phyloP scores from a whole-genome alignment of 2,888 invertebrate genomes.

The Lysandra bellargus region DNA sequence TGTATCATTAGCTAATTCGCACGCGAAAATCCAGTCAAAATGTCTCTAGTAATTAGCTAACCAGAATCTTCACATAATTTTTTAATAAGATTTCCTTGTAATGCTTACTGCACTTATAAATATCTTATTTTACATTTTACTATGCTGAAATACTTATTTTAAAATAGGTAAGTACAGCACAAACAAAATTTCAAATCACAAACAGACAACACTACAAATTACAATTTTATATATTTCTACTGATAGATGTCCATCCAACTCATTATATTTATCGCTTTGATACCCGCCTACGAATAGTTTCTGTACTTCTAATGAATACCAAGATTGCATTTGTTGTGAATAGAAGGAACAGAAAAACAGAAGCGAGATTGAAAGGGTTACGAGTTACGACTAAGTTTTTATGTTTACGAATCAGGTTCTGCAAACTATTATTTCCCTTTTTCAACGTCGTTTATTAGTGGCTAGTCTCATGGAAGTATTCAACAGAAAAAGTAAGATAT shows the following conservation, averaged over 20 bases:
- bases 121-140: no score
- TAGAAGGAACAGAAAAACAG: neutral
- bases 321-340: slow-evolving; percentile 8
- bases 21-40: no score
- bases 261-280: slow-evolving; percentile 10
- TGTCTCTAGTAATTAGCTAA: no score
- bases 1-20: no score
- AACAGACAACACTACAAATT: neutral
- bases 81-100: no score
- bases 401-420: slow-evolving; percentile 1
- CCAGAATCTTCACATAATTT: no score
- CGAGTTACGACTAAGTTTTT: neutral
- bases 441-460: neutral
- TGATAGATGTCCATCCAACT: neutral
- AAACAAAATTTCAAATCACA: neutral
- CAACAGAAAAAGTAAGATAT: neutral
- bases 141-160: no score
- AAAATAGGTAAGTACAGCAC: no score
- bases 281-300: slow-evolving; percentile 9
- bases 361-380: neutral
- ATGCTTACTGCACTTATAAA: no score
- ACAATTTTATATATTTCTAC: neutral
- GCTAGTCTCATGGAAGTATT: neutral
- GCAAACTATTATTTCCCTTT: neutral
- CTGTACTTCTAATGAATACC: neutral